Percentiles rank a stretch among this genome's conserved stretches.
phyloP scores from a whole-genome alignment of 2,113 vertebrate genomes.

The Andinoacara biseriatus region DNA sequence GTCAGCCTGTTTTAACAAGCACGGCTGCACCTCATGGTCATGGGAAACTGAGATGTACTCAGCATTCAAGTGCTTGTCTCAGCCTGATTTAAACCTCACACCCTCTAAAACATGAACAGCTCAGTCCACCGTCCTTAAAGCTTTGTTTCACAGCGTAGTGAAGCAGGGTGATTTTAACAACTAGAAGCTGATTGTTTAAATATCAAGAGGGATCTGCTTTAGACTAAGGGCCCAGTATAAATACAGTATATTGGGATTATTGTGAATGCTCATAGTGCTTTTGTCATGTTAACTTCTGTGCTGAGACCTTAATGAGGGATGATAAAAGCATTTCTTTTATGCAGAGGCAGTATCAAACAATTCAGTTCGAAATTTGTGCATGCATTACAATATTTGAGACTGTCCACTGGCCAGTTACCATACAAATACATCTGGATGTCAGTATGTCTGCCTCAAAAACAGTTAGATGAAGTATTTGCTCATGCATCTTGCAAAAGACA shows the following conservation, averaged over 20 bases:
- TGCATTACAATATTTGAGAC: not conserved
- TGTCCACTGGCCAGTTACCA: not conserved
- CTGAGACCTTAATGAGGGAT: not conserved
- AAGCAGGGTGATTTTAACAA: conserved; percentile 18
- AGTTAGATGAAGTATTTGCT: not conserved
- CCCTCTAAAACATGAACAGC: conserved; percentile 16
- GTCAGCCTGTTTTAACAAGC: conserved; percentile 50
- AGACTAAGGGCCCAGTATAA: not conserved
- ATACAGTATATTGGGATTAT: not conserved
- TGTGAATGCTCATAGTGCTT: not conserved
- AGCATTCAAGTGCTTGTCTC: conserved; percentile 35
- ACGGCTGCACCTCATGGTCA: conserved; percentile 47
- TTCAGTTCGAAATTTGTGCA: not conserved
- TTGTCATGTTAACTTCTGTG: not conserved
- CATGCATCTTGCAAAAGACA: not conserved
- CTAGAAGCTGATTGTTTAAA: conserved; percentile 4
- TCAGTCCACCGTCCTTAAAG: not conserved
- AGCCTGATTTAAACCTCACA: conserved; percentile 14
- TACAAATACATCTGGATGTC: not conserved
- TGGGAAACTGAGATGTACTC: conserved; percentile 48
- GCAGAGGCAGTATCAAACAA: not conserved
- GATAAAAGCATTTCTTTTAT: not conserved
- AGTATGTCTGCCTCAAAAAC: not conserved
- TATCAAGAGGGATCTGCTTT: not conserved
- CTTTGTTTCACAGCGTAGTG: not conserved